Conservation (phyloP, 2,888 invertebrate genomes). For the Gari tellinella region DNA sequence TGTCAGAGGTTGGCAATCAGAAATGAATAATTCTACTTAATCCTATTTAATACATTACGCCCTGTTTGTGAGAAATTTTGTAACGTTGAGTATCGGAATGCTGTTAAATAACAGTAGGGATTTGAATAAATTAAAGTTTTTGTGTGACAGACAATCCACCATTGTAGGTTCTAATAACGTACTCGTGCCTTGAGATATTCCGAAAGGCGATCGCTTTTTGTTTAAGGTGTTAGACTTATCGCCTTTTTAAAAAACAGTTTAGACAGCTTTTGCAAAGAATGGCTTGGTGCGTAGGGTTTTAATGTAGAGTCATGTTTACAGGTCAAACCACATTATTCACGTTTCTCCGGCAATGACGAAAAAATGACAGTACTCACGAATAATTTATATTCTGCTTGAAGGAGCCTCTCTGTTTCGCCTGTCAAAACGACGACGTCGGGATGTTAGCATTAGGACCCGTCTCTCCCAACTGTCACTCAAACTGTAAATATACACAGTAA, state of each 20-base stretch:
- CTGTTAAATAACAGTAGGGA: conserved; percentile 32
- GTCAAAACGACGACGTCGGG: conserved; percentile 45
- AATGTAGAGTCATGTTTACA: conserved; percentile 37
- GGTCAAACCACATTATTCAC: conserved; percentile 34
- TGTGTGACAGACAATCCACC: conserved; percentile 1
- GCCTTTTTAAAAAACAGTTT: conserved; percentile 22
- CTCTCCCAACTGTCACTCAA: conserved; percentile 43
- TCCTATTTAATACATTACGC: conserved; percentile 39
- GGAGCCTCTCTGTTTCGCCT: conserved; percentile 23
- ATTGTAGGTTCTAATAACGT: conserved; percentile 30
- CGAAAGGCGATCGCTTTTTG: conserved; percentile 10
- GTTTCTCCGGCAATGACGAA: conserved; percentile 35
- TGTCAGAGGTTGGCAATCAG: conserved; percentile 25
- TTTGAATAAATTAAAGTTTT: conserved; percentile 50
- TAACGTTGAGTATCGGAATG: conserved; percentile 39
- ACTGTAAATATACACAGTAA: conserved; percentile 41
- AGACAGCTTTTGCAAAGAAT: conserved; percentile 10
- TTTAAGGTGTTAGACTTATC: conserved; percentile 15
- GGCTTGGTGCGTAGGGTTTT: conserved; percentile 15
- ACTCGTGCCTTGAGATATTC: conserved; percentile 28
- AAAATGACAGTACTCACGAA: conserved; percentile 52
- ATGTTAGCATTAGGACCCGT: conserved; percentile 24
- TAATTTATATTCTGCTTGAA: conserved; percentile 41
- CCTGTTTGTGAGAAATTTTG: conserved; percentile 42
- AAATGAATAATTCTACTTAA: conserved; percentile 22